Evolutionary conservation across 2,113 vertebrate genomes (phyloP), one percentile per base, ranked within the genome.

Genomic region (Solea senegalensis): DNA sequence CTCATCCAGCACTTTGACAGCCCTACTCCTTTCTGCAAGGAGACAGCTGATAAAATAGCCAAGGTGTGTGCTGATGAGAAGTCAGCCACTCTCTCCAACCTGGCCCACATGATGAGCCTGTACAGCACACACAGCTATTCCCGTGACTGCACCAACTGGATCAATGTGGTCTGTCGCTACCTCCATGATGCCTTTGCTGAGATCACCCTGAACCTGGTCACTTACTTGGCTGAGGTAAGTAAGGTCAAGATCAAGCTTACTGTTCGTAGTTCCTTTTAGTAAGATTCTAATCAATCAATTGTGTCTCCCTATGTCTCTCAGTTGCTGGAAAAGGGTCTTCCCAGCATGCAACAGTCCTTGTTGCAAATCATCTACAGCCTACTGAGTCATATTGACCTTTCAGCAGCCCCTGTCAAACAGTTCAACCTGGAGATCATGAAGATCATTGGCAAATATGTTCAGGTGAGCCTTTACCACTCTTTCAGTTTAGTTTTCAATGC

Each of bases 341-440:
- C 96, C 86, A 94, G 96, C 87, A 98, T 99, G 97, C 98, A 99
- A 57, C 97, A 98, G 61, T 98, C 97, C 15, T 88, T 99, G 74
- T 88, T 99, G 50, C 97, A 98, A 86, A 98, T 99, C 28, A 98
- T 99, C 86, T 93, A 98, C 75, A 99, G 97, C 82, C 94, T 99
- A 69, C 82, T 99, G 90, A 98, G 96, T 92, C 95, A 99, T 52
- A 94, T 98, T 65, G 98, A 99, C 90, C 92, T 99, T 13, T 97
- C 97, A 3, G 90, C 96, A 50, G 96, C 97, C 44, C 98, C 97
- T 0, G 96, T 96, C 69, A 99, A 99, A 74, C 96, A 97, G 91
- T 99, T 99, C 86, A 99, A 99, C 87, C 92, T 99, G 86, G 97
- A 99, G 85, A 98, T 99, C 88, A 98, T 99, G 92, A 99, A 99